Evolutionary conservation across 2,888 invertebrate species (phyloP).

Genomic region (Eueremaeus valkanovi): DNA sequence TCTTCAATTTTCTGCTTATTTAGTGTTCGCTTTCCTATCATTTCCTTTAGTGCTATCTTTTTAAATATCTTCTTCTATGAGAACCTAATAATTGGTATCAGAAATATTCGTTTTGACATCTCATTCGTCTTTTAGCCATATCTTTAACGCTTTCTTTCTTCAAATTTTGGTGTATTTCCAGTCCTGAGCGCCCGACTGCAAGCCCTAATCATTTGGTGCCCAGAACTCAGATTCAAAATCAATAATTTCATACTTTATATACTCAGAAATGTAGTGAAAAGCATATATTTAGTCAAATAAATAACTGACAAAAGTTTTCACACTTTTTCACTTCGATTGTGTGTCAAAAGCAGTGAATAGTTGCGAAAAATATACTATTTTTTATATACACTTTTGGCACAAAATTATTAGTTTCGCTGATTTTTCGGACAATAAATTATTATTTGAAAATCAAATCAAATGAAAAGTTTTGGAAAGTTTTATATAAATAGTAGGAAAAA

Average conservation of each 20-base stretch:
- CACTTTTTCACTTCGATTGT: neutral
- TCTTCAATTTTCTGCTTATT: neutral
- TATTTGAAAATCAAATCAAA: neutral
- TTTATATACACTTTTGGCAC: neutral
- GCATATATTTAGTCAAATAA: neutral
- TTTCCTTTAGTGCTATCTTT: neutral
- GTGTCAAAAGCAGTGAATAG: neutral
- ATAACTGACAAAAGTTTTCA: neutral
- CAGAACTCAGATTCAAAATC: neutral
- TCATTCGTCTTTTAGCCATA: neutral
- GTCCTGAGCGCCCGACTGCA: neutral
- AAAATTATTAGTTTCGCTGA: neutral
- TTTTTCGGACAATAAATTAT: neutral
- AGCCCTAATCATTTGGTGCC: neutral
- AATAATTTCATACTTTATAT: neutral
- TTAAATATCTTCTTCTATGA: neutral
- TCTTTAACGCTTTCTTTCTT: neutral
- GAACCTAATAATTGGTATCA: conserved; percentile 3
- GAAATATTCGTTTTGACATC: conserved; percentile 9
- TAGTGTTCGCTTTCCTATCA: neutral
- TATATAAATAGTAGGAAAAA: neutral
- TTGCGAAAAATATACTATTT: neutral
- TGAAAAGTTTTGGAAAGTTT: neutral
- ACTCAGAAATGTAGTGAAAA: neutral
- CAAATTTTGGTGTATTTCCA: too few relatives aligned